phyloP scores from a whole-genome alignment of 1,140 invertebrate genomes.

The Zaprionus africanus region DNA sequence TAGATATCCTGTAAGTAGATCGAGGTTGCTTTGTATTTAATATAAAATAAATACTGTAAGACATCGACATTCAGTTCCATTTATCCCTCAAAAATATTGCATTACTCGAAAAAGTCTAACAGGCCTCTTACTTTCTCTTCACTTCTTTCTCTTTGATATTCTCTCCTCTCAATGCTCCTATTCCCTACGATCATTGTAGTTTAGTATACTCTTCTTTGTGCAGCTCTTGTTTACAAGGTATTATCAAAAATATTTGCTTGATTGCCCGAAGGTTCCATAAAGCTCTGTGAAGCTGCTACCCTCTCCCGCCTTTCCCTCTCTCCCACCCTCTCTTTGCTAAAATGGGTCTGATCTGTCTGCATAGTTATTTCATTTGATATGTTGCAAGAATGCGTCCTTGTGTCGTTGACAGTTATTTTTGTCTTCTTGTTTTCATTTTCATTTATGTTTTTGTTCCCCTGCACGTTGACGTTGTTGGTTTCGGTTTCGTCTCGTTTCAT shows the following conservation, averaged over 20 bases:
- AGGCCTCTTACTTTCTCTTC: too few relatives aligned
- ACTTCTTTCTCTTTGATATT: not conserved
- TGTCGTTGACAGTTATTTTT: conserved; percentile 52
- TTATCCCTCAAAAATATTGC: too few relatives aligned
- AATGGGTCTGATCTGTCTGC: conserved; percentile 45
- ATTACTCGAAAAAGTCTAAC: too few relatives aligned
- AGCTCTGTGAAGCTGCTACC: not conserved
- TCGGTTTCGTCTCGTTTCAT: conserved; percentile 16
- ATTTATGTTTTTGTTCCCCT: conserved; percentile 10
- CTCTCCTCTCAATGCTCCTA: not conserved
- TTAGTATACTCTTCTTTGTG: not conserved
- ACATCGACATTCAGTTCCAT: too few relatives aligned
- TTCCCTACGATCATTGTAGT: too few relatives aligned
- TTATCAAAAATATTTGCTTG: conserved; percentile 56
- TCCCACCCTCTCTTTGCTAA: not conserved
- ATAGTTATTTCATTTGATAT: conserved; percentile 52
- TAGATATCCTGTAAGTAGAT: not conserved
- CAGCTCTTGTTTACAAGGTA: not conserved
- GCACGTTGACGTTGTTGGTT: not conserved
- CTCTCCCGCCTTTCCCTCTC: not conserved
- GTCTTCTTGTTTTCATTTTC: conserved; percentile 15
- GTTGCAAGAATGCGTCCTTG: conserved; percentile 14
- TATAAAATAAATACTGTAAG: too few relatives aligned
- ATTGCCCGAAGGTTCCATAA: conserved; percentile 32
- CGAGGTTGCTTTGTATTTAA: too few relatives aligned